phyloP scores from a whole-genome alignment of 2,113 vertebrate genomes.

The Eurypyga helias region DNA sequence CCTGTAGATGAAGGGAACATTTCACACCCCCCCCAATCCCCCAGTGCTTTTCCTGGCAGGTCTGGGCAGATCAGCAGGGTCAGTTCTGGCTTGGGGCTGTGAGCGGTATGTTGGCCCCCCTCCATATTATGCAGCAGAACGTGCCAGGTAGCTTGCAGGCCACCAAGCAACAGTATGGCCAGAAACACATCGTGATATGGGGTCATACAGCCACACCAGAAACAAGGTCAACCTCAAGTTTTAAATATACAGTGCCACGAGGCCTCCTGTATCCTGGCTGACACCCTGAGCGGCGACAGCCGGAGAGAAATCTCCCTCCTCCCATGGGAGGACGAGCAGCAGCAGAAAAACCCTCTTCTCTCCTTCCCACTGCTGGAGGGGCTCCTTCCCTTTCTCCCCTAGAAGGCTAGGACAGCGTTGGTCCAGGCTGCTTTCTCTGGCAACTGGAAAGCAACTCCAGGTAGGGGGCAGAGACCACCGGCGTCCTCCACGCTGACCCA shows the following conservation, averaged over 20 bases:
- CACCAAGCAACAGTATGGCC: not conserved
- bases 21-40: not conserved
- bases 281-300: not conserved
- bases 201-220: not conserved
- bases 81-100: not conserved
- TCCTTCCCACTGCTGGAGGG: not conserved
- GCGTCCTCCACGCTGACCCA: not conserved
- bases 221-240: not conserved
- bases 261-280: not conserved
- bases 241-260: not conserved
- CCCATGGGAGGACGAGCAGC: not conserved
- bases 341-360: not conserved
- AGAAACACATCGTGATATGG: not conserved
- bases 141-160: not conserved
- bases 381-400: not conserved
- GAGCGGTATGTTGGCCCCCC: not conserved
- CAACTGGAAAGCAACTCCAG: not conserved
- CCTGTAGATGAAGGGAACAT: not conserved
- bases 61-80: not conserved
- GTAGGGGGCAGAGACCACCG: fast-evolving
- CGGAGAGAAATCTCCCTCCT: not conserved
- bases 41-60: not conserved
- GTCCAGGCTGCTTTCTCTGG: not conserved
- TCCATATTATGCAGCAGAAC: not conserved
- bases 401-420: not conserved